Evolutionary conservation across 2,888 invertebrate species (phyloP).

Genomic region (Anthrax anthrax): DNA sequence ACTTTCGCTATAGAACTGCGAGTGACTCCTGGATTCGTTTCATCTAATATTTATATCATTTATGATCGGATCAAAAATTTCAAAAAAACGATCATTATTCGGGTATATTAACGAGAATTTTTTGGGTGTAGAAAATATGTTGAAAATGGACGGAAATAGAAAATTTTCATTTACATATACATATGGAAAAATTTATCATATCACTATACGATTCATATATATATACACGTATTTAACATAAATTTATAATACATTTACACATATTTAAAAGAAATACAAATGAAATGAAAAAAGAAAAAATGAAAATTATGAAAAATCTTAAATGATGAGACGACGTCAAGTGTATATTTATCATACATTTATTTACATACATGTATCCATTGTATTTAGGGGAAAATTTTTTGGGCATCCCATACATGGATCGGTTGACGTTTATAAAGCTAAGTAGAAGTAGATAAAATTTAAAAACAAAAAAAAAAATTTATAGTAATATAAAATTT

Average conservation of each 20-base stretch:
- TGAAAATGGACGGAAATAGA: constrained; percentile 12
- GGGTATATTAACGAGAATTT: background rate
- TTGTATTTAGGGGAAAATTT: constrained; percentile 4
- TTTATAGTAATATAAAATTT: background rate
- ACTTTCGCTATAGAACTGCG: constrained; percentile 37
- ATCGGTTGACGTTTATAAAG: background rate
- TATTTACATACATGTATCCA: background rate
- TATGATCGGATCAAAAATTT: constrained; percentile 6
- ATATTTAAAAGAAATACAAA: no score
- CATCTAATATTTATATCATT: constrained; percentile 35
- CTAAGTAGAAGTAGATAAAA: constrained; percentile 1
- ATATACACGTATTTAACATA: no score
- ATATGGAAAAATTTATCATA: background rate
- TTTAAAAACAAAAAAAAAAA: constrained; percentile 1
- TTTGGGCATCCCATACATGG: constrained; percentile 14
- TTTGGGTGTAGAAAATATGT: background rate
- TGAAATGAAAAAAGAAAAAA: no score
- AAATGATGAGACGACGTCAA: background rate
- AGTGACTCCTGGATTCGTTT: constrained; percentile 33
- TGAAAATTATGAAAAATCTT: background rate
- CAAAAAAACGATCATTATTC: constrained; percentile 4
- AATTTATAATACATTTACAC: no score
- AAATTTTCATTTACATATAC: constrained; percentile 3
- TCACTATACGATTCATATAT: no score
- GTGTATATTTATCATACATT: background rate